Conservation (phyloP, 64 coral and sea anemone species). For the Dendrophyllia cribrosa region DNA sequence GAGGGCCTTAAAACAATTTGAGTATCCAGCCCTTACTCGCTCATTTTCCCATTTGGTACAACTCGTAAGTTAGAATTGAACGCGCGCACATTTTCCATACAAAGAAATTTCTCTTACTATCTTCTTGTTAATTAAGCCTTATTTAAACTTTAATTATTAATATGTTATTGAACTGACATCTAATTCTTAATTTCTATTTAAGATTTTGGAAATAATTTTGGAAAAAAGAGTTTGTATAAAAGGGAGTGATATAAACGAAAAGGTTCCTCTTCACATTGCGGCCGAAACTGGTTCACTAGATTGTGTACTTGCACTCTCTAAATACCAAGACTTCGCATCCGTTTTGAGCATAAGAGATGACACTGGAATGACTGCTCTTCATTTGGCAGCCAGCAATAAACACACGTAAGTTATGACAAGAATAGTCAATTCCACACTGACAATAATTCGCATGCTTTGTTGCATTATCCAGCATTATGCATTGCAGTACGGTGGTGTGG, state of each 20-base stretch:
- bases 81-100: too few species aligned
- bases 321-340: neutral
- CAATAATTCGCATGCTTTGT: too few species aligned
- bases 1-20: too few species aligned
- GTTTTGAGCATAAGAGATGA: slow-evolving; percentile 13
- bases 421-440: neutral
- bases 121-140: too few species aligned
- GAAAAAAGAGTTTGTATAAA: neutral
- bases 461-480: too few species aligned
- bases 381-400: slow-evolving; percentile 36
- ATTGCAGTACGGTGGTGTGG: too few species aligned
- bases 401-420: slow-evolving; percentile 12
- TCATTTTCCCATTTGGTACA: too few species aligned
- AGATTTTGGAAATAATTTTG: slow-evolving; percentile 1
- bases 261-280: slow-evolving; percentile 39
- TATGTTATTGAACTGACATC: too few species aligned
- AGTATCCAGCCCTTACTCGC: too few species aligned
- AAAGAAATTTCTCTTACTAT: too few species aligned
- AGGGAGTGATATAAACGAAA: slow-evolving; percentile 19
- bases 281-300: slow-evolving; percentile 24
- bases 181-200: neutral
- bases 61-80: too few species aligned
- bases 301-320: neutral
- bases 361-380: slow-evolving; percentile 32
- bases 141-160: too few species aligned